Evolutionary conservation across 2,113 vertebrate species (phyloP), one percentile per base, ranked within the genome.

Genomic region (Delphinus delphis): DNA sequence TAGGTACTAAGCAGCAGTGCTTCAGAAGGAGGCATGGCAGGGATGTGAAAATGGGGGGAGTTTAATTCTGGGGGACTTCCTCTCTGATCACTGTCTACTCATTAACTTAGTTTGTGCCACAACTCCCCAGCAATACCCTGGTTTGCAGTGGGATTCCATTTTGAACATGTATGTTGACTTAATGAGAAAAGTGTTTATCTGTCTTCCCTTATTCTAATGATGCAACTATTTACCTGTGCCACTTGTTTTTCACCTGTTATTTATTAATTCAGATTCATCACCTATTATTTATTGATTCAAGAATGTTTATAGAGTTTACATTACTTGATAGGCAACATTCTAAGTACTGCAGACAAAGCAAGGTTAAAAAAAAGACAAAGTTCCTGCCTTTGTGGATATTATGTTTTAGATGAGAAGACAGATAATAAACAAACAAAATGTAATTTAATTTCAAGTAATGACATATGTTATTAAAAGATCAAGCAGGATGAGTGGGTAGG

Each of bases 271-370:
- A 89, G n/a, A 79, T 62, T 90, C 53, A 68, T 17, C 38, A 77
- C 76, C 89, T 89, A 38, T 55, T 93, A 93, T 91, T 95, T 92
- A 84, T 44, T 68, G 92, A 95, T 70, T 89, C 68, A 65, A 93
- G 26, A 82, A 77, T 89, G 65, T 89, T 87, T 94, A 77, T 60
- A 91, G 79, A 76, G 5, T 58, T 95, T 9, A 41, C 87, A 70
- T 26, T 87, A 79, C 63, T 93, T 96, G 92, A 89, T 53, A 92
- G 79, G 74, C 65, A 77, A 36, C 58, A 21, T 94, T 84, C 21
- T 76, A 58, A 70, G 33, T 28, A 71, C 33, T 74, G 31, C 28
- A n/a, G 74, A 77, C 76, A 91, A 31, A 93, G 62, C 2, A 77
- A 91, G 55, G 47, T 84, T 44, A 12, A 15, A 84, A 33, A 76